Evolutionary conservation across 2,113 vertebrate species (phyloP).

Genomic region (Gnathochromis pfefferi): DNA sequence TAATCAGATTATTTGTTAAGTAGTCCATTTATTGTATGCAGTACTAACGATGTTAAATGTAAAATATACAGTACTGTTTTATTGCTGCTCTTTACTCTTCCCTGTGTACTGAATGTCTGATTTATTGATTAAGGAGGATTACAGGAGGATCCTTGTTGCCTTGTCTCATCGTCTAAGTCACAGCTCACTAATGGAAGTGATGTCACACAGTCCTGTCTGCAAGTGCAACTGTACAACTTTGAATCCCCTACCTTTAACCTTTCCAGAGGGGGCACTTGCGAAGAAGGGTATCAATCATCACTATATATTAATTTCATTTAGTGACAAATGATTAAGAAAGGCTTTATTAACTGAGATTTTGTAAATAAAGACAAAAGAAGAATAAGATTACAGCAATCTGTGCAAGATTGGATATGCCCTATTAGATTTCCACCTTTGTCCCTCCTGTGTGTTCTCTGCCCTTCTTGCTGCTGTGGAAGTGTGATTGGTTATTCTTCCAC

Average conservation of each 20-base stretch:
- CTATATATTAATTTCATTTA: background rate
- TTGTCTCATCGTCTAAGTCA: background rate
- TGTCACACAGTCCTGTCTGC: background rate
- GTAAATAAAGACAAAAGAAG: background rate
- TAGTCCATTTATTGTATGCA: background rate
- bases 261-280: background rate
- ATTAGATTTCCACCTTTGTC: background rate
- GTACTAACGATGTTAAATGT: background rate
- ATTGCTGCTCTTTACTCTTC: background rate
- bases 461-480: background rate
- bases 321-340: background rate
- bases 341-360: background rate
- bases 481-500: background rate
- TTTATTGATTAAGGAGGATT: slow-evolving; percentile 14
- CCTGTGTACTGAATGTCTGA: background rate
- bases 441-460: background rate
- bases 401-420: background rate
- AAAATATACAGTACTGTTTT: background rate
- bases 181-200: background rate
- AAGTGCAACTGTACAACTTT: background rate
- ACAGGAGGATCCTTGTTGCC: background rate
- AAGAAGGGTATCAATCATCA: background rate
- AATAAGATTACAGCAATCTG: background rate
- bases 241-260: background rate
- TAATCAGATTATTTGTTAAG: background rate